A percentile compares a stretch with the other conserved stretches of the same genome.
Evolutionary conservation across 2,113 vertebrate species (phyloP).

Genomic region (Trematomus loennbergii): DNA sequence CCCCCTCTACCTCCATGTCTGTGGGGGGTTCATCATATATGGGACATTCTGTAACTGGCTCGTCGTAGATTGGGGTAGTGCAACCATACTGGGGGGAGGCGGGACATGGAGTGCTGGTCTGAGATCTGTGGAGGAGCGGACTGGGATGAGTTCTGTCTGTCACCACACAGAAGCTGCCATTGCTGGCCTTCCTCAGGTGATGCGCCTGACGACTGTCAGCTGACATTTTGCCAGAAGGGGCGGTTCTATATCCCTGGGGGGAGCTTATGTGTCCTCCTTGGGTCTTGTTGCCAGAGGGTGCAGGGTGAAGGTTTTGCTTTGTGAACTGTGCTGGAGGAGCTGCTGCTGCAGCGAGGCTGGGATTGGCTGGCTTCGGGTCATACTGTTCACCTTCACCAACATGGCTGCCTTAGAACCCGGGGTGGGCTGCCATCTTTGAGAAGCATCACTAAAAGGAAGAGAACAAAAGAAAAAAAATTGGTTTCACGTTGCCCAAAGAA

Average conservation of each 20-base stretch:
- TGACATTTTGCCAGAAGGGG: constrained; percentile 73
- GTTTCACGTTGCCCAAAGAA: not conserved
- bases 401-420: constrained; percentile 90
- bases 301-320: constrained; percentile 72
- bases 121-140: constrained; percentile 81
- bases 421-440: constrained; percentile 88
- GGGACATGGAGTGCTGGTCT: constrained; percentile 82
- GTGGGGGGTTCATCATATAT: constrained; percentile 92
- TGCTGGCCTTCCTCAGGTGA: constrained; percentile 89
- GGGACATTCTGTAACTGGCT: constrained; percentile 87
- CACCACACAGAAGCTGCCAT: constrained; percentile 89
- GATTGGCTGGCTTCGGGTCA: constrained; percentile 77
- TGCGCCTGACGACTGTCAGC: constrained; percentile 83
- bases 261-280: constrained; percentile 74
- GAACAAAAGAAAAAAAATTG: constrained; percentile 16
- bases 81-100: constrained; percentile 86
- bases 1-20: constrained; percentile 90
- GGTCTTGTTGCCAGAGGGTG: constrained; percentile 78
- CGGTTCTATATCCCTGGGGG: constrained; percentile 77
- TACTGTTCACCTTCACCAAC: constrained; percentile 92
- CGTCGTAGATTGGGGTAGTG: constrained; percentile 87
- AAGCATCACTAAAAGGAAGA: constrained; percentile 75
- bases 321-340: constrained; percentile 68
- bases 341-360: constrained; percentile 79
- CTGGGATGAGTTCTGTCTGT: constrained; percentile 76